Conservation (phyloP, 2,113 vertebrate species). For the Octodon degus region DNA sequence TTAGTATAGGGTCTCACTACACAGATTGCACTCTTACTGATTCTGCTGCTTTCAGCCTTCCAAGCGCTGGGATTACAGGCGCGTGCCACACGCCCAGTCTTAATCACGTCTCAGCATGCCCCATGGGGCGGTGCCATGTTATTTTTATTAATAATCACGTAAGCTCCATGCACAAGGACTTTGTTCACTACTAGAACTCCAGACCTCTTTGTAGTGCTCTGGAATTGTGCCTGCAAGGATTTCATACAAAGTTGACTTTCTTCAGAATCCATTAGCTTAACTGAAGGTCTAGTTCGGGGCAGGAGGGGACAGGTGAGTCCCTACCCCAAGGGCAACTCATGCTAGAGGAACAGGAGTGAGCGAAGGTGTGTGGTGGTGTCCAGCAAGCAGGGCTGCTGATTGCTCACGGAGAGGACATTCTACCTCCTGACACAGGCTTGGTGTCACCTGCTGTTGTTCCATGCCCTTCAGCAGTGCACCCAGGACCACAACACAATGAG, state of each 20-base stretch:
- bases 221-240: background rate
- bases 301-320: background rate
- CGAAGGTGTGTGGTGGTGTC: background rate
- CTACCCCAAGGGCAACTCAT: background rate
- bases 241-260: background rate
- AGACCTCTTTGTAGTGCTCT: background rate
- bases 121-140: too few relatives aligned
- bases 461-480: background rate
- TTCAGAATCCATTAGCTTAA: conserved; percentile 13
- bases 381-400: background rate
- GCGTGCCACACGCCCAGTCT: too few relatives aligned
- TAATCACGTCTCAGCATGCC: too few relatives aligned
- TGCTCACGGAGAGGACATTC: background rate
- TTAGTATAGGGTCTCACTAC: too few relatives aligned
- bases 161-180: too few relatives aligned
- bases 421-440: background rate
- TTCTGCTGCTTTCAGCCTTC: too few relatives aligned
- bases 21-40: too few relatives aligned
- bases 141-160: background rate
- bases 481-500: fast-evolving
- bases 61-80: too few relatives aligned
- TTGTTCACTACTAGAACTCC: background rate
- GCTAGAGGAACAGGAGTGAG: background rate
- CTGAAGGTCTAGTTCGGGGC: background rate
- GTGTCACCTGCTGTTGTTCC: background rate